Evolutionary conservation across 1,140 invertebrate genomes (phyloP), one percentile per base, ranked within the genome.

Genomic region (Hyles euphorbiae): DNA sequence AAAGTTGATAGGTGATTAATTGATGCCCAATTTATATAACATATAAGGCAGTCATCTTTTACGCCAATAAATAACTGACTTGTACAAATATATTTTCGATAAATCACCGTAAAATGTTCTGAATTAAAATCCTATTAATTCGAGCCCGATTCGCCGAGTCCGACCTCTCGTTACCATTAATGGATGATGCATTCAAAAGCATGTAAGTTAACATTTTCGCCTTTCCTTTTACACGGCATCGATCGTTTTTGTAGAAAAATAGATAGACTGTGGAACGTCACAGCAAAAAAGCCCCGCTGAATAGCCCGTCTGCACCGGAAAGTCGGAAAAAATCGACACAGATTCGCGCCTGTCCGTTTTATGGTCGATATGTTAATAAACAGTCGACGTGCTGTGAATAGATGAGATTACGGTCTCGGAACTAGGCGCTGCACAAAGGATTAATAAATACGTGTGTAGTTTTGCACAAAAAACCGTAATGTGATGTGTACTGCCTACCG

Each of bases 361-460:
- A 83, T 79, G 74, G 74, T 70, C 70, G 75, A 78, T 83, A 86
- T 83, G 78, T 86, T 83, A 86, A 82, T 86, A 79, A 82, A 86
- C 71, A 69, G 65, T 61, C 59, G 62, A 72, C 67, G 64, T 67
- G 73, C 65, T 60, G 56, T 65, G 67, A 70, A 70, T 68, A 53
- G 57, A 65, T 68, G 65, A 67, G 63, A 70, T 68, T 67, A 65
- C 67, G 62, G 60, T 70, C 43, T 36, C 53, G 46, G 58, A 63
- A 67, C 55, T 52, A 55, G 48, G 55, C 55, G 45, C 44, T 11
- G 9, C 32, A 61, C 55, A 63, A 67, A 63, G 53, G 56, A 64
- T 61, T 68, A 56, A 61, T 61, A 61, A 58, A 60, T 53, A 58
- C 60, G 51, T 61, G 56, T 56, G 47, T 59, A 62, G 4, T 40